These are phyloP conservation scores for Gobiocypris rarus DNA, from an alignment of 2,113 vertebrate genomes.

Conservation along the genomic window DNA sequence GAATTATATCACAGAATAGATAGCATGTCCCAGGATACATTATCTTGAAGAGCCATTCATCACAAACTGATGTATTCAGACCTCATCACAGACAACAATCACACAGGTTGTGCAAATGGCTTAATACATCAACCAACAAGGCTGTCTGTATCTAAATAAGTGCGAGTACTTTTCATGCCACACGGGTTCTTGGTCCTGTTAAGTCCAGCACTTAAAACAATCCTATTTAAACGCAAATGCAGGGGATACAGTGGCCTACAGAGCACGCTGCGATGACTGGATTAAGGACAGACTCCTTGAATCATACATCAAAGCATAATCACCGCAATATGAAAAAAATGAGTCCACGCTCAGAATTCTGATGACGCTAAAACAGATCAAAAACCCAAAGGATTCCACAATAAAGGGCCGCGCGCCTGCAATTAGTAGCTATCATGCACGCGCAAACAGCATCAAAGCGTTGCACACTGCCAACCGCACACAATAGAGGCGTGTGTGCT, in stretches of 20 bases:
- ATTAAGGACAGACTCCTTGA: slow-evolving; percentile 1
- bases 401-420: slow-evolving; percentile 22
- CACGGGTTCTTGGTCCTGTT: not conserved
- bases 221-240: slow-evolving; percentile 22
- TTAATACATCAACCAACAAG: not conserved
- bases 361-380: not conserved
- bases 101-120: slow-evolving; percentile 18
- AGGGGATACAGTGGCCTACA: slow-evolving; percentile 19
- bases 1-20: not conserved
- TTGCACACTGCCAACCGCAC: slow-evolving; percentile 42
- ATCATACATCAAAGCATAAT: not conserved
- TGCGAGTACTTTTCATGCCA: not conserved
- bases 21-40: not conserved
- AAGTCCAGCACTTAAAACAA: not conserved
- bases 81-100: not conserved
- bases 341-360: not conserved
- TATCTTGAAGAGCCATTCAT: not conserved
- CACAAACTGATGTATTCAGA: slow-evolving; percentile 1
- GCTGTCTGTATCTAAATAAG: not conserved
- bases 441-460: slow-evolving; percentile 50
- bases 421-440: slow-evolving; percentile 45
- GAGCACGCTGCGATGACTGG: slow-evolving; percentile 7
- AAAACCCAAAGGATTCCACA: not conserved
- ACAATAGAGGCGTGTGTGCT: slow-evolving; percentile 55
- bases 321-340: not conserved